Evolutionary conservation across 2,888 invertebrate species (phyloP).

Genomic region (Oligia strigilis): DNA sequence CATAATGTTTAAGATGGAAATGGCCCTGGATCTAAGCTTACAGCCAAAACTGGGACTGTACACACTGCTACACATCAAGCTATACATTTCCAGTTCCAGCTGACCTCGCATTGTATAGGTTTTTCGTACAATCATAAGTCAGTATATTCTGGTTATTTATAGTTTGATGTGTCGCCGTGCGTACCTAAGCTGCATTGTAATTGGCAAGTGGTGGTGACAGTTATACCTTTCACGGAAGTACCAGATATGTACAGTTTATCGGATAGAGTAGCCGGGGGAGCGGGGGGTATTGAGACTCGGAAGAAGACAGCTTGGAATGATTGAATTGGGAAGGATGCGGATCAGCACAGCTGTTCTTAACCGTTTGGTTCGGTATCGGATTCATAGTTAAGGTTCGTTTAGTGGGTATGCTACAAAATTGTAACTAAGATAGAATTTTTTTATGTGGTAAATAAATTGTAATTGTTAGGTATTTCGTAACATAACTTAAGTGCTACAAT

Average conservation of each 20-base stretch:
- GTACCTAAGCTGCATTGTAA: background rate
- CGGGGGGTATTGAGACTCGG: background rate
- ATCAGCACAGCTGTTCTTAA: background rate
- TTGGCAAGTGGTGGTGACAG: background rate
- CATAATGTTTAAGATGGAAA: background rate
- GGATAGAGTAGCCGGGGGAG: background rate
- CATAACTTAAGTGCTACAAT: background rate
- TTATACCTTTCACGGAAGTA: background rate
- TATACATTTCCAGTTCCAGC: too few relatives aligned
- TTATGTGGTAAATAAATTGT: background rate
- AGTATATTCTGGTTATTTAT: too few relatives aligned
- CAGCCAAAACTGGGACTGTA: background rate
- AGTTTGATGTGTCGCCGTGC: too few relatives aligned
- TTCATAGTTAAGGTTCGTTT: background rate
- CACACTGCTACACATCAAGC: too few relatives aligned
- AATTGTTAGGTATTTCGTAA: background rate
- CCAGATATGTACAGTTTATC: background rate
- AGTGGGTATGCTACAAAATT: background rate
- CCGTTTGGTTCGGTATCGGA: background rate
- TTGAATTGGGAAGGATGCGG: background rate
- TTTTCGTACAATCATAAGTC: too few relatives aligned
- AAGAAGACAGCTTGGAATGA: background rate
- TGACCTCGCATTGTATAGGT: too few relatives aligned
- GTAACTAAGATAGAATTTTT: background rate
- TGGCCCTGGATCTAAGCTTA: background rate